These are phyloP conservation scores for Ceyx erithaca DNA, from an alignment of 2,797 vertebrate species.

Conservation along the genomic window DNA sequence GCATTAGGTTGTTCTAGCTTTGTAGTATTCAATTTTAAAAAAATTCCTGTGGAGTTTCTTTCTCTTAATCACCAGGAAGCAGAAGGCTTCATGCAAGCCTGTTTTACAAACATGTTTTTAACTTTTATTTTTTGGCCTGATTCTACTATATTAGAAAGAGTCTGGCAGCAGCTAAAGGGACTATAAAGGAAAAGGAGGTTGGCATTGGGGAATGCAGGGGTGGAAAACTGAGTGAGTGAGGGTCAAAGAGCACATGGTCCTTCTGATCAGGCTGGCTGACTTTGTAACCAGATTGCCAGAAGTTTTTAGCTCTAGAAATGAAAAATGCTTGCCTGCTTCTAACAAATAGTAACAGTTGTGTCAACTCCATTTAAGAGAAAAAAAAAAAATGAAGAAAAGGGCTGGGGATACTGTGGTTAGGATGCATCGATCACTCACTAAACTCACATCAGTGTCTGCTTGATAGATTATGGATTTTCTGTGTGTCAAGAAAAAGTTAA, in stretches of 20 bases:
- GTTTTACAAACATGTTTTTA: not conserved
- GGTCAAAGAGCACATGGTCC: not conserved
- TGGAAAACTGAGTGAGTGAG: not conserved
- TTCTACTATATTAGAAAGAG: not conserved
- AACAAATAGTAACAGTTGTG: not conserved
- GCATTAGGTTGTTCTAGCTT: not conserved
- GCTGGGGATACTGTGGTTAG: not conserved
- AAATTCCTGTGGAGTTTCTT: not conserved
- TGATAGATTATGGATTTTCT: not conserved
- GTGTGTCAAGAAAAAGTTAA: not conserved
- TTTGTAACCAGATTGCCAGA: not conserved
- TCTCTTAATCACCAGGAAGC: not conserved
- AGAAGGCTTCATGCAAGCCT: not conserved
- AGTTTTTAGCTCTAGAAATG: not conserved
- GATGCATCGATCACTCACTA: not conserved
- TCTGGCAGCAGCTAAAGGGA: not conserved
- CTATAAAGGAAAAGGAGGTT: not conserved
- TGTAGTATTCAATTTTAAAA: not conserved
- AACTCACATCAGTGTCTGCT: not conserved
- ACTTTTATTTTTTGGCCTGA: not conserved
- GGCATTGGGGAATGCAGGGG: not conserved
- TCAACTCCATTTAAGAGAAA: not conserved
- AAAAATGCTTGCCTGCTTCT: not conserved
- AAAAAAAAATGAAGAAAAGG: not conserved
- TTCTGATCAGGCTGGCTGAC: not conserved